phyloP scores from a whole-genome alignment of 2,888 invertebrate genomes.

The Ornithoptera priamus region DNA sequence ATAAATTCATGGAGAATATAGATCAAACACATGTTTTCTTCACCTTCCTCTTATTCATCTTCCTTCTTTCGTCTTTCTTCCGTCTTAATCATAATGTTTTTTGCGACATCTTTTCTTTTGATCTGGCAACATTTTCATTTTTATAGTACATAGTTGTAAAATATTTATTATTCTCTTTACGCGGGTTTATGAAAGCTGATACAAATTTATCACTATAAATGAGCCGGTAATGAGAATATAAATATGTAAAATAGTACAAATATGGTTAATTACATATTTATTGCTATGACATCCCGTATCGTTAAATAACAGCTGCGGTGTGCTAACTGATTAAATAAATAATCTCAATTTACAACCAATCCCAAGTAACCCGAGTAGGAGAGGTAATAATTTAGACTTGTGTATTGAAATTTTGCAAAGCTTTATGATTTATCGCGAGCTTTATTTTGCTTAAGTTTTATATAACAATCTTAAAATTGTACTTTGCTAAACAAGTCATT shows the following conservation, averaged over 20 bases:
- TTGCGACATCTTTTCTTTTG: too few species aligned
- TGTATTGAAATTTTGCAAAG: slow-evolving; percentile 8
- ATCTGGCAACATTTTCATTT: too few species aligned
- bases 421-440: background rate
- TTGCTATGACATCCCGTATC: background rate
- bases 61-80: too few species aligned
- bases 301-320: background rate
- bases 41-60: too few species aligned
- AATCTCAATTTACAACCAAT: slow-evolving; percentile 8
- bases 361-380: background rate
- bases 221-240: background rate
- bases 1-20: too few species aligned
- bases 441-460: background rate
- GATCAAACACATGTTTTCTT: too few species aligned
- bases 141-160: too few species aligned
- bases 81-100: too few species aligned
- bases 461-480: background rate
- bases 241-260: background rate
- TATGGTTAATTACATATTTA: background rate
- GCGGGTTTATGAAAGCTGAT: too few species aligned
- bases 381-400: slow-evolving; percentile 9
- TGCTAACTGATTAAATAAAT: background rate
- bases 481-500: too few species aligned
- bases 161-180: too few species aligned
- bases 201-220: background rate